A percentile compares a stretch with the other conserved stretches of the same genome.
Evolutionary conservation across 2,888 invertebrate genomes (phyloP).

Genomic region (Lymantria monacha): DNA sequence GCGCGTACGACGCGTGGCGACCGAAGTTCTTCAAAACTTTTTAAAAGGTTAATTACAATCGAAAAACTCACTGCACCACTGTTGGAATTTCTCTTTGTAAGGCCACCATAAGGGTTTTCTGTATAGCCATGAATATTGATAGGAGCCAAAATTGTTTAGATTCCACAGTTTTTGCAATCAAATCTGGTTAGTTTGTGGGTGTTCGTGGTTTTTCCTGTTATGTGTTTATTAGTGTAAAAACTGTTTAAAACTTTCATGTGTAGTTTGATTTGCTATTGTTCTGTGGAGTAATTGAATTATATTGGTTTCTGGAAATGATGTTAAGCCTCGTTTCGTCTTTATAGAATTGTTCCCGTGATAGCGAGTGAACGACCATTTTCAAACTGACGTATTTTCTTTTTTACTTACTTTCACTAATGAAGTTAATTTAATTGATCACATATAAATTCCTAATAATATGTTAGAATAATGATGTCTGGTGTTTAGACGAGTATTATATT

Average conservation of each 20-base stretch:
- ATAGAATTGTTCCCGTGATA: background rate
- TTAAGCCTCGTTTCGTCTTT: conserved; percentile 3
- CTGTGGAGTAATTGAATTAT: conserved; percentile 31
- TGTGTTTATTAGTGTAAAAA: conserved; percentile 37
- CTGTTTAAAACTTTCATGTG: conserved; percentile 10
- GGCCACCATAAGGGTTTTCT: conserved; percentile 69
- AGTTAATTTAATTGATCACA: too few relatives aligned
- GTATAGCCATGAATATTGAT: conserved; percentile 67
- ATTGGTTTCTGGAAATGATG: conserved; percentile 32
- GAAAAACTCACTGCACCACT: conserved; percentile 60
- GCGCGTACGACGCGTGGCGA: conserved; percentile 69
- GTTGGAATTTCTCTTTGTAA: conserved; percentile 57
- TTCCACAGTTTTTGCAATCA: conserved; percentile 44
- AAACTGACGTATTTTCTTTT: too few relatives aligned
- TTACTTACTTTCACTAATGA: too few relatives aligned
- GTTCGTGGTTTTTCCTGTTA: conserved; percentile 41
- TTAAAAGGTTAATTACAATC: conserved; percentile 64
- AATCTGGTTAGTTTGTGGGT: conserved; percentile 50
- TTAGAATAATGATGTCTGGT: too few relatives aligned
- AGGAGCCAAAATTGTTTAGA: conserved; percentile 58
- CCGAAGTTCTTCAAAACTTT: conserved; percentile 49
- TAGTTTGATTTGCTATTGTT: conserved; percentile 24
- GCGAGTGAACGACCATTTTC: too few relatives aligned
- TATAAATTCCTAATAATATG: too few relatives aligned
- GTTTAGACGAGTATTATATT: too few relatives aligned